These are phyloP conservation scores for Danio aesculapii DNA, from an alignment of 2,797 vertebrate species.

Conservation along the genomic window DNA sequence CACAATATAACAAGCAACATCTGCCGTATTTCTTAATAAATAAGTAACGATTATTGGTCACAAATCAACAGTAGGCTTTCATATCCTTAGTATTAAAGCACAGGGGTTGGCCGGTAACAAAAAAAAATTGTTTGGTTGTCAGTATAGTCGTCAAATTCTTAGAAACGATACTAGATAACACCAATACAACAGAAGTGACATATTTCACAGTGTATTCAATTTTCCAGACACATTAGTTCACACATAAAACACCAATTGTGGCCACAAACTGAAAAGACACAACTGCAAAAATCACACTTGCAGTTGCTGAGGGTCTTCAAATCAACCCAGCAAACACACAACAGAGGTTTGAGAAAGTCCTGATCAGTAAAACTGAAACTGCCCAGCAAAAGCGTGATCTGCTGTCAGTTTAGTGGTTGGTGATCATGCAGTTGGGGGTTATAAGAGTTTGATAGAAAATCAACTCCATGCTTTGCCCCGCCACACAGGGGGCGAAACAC, in stretches of 20 bases:
- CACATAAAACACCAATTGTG: not conserved
- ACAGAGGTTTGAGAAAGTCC: not conserved
- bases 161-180: too few relatives aligned
- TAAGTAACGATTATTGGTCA: too few relatives aligned
- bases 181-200: too few relatives aligned
- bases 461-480: constrained; percentile 72
- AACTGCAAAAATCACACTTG: not conserved
- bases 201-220: too few relatives aligned
- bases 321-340: not conserved
- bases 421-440: constrained; percentile 40
- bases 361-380: constrained; percentile 4
- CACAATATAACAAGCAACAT: too few relatives aligned
- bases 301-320: not conserved
- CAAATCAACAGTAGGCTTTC: too few relatives aligned
- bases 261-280: not conserved
- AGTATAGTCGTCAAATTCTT: too few relatives aligned
- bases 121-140: too few relatives aligned
- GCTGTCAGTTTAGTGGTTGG: constrained; percentile 4
- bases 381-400: constrained; percentile 20
- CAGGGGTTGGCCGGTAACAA: too few relatives aligned
- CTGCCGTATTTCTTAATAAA: too few relatives aligned
- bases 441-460: constrained; percentile 14
- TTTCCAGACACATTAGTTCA: too few relatives aligned
- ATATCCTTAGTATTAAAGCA: too few relatives aligned
- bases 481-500: constrained; percentile 78